phyloP scores from a whole-genome alignment of 2,888 invertebrate genomes.

The Philaethria dido region DNA sequence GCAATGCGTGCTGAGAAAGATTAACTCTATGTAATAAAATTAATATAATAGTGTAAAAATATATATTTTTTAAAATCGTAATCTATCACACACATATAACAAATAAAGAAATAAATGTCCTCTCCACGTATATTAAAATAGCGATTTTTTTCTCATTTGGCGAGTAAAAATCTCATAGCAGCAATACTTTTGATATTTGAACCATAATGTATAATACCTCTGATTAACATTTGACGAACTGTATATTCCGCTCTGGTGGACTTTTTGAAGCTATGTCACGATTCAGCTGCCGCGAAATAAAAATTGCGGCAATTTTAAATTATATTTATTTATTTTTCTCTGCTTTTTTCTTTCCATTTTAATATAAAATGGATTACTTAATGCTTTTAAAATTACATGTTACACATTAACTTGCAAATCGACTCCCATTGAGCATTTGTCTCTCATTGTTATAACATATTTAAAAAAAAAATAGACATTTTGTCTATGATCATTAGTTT shows the following conservation, averaged over 20 bases:
- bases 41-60: too few relatives aligned
- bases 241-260: conserved; percentile 76
- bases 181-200: conserved; percentile 76
- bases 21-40: too few relatives aligned
- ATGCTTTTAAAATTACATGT: conserved; percentile 2
- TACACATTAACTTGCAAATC: not conserved
- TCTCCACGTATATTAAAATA: conserved; percentile 30
- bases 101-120: conserved; percentile 13
- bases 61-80: too few relatives aligned
- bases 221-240: conserved; percentile 81
- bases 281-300: conserved; percentile 56
- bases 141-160: conserved; percentile 62
- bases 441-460: not conserved
- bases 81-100: not conserved
- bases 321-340: conserved; percentile 37
- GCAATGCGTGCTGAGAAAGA: too few relatives aligned
- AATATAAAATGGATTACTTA: conserved; percentile 7
- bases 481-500: conserved; percentile 9
- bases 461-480: not conserved
- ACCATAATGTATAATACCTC: conserved; percentile 76
- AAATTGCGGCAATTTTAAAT: conserved; percentile 43
- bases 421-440: not conserved
- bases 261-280: conserved; percentile 68
- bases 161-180: conserved; percentile 64
- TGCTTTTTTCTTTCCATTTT: conserved; percentile 22